Evolutionary conservation across 2,797 vertebrate genomes (phyloP).

Genomic region (Fratercula arctica): DNA sequence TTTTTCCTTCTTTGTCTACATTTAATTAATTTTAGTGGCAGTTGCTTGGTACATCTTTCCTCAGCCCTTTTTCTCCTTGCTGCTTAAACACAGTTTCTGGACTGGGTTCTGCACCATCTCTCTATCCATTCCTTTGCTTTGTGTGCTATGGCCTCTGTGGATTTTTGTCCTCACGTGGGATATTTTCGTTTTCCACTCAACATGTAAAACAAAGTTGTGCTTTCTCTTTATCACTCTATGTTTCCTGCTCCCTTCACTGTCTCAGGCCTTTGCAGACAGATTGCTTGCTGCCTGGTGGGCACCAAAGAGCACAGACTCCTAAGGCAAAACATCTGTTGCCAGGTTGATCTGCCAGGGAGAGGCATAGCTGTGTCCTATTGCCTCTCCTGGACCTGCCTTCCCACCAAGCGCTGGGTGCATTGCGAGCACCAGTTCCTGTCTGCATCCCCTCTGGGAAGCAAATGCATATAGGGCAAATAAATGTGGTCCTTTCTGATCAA

Average conservation of each 20-base stretch:
- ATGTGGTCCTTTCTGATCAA: background rate
- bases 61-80: background rate
- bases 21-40: background rate
- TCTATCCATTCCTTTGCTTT: background rate
- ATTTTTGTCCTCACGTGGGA: background rate
- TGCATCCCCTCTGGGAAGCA: background rate
- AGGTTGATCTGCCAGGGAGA: background rate
- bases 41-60: background rate
- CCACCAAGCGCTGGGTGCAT: background rate
- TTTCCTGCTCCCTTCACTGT: background rate
- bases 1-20: background rate
- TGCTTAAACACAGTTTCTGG: background rate
- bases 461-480: background rate
- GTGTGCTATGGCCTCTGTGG: background rate
- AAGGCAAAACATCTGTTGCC: conserved; percentile 39
- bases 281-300: conserved; percentile 19
- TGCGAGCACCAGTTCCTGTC: background rate
- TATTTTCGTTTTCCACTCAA: background rate
- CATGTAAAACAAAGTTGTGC: background rate
- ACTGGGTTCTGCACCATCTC: background rate
- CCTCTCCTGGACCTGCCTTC: background rate
- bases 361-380: background rate
- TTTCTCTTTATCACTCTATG: background rate
- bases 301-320: background rate
- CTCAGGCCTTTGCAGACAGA: background rate